Percentiles rank a stretch among this genome's conserved stretches.
Evolutionary conservation across 2,888 invertebrate species (phyloP).

Genomic region (Meganola albula): DNA sequence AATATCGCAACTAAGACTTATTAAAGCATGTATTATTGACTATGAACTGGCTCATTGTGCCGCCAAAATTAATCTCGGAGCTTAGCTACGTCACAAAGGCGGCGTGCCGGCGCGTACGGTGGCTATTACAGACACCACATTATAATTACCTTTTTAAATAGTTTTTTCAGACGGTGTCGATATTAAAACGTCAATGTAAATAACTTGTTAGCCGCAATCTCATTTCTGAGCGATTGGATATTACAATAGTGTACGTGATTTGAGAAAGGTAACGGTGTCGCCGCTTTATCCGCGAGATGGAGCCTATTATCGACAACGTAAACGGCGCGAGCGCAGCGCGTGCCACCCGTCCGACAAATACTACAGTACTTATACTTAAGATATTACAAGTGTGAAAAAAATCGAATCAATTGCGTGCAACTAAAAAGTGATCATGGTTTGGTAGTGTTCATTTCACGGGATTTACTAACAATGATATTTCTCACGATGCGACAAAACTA

Average conservation of each 20-base stretch:
- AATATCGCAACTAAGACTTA: slow-evolving; percentile 68
- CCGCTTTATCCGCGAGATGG: slow-evolving; percentile 73
- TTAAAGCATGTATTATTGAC: slow-evolving; percentile 64
- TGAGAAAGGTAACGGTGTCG: slow-evolving; percentile 77
- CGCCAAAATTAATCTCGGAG: slow-evolving; percentile 73
- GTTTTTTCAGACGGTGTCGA: slow-evolving; percentile 69
- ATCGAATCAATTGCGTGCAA: slow-evolving; percentile 32
- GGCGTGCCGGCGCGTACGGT: slow-evolving; percentile 64
- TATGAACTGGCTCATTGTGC: slow-evolving; percentile 70
- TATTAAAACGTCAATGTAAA: slow-evolving; percentile 79
- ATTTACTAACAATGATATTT: slow-evolving; percentile 23
- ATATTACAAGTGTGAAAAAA: slow-evolving; percentile 49
- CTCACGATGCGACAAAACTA: slow-evolving; percentile 25
- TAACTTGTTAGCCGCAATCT: slow-evolving; percentile 79
- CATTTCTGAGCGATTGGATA: slow-evolving; percentile 77
- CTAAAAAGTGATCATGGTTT: slow-evolving; percentile 15
- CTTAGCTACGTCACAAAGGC: slow-evolving; percentile 72
- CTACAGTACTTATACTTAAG: slow-evolving; percentile 34
- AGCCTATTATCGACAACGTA: slow-evolving; percentile 53
- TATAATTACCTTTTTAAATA: slow-evolving; percentile 77
- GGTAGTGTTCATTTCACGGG: slow-evolving; percentile 25
- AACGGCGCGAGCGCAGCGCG: slow-evolving; percentile 52
- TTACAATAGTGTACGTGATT: slow-evolving; percentile 78
- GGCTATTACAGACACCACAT: slow-evolving; percentile 69
- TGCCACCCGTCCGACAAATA: slow-evolving; percentile 33